Conservation (phyloP, 2,797 vertebrate species). For the Cossypha dichroa region DNA sequence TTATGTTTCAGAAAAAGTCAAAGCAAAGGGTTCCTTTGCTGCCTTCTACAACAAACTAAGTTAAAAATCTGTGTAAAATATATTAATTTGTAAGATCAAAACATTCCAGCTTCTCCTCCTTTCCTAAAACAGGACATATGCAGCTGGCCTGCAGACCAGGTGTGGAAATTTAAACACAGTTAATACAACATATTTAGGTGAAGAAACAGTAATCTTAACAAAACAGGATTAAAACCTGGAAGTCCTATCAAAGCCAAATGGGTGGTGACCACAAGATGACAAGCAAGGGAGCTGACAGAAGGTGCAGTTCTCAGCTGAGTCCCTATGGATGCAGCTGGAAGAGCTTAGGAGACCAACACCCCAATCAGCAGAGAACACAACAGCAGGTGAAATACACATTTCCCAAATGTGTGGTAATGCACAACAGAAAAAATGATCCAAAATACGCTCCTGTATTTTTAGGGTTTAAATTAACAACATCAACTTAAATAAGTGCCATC, state of each 20-base stretch:
- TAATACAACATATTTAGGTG: neutral
- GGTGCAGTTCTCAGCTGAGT: neutral
- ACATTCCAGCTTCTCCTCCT: neutral
- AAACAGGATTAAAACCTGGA: neutral
- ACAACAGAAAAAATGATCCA: neutral
- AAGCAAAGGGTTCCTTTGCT: neutral
- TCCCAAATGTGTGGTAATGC: neutral
- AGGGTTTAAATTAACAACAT: conserved; percentile 55
- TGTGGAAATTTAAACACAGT: neutral
- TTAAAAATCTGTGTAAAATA: neutral
- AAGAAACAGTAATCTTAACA: neutral
- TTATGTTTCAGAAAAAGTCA: neutral
- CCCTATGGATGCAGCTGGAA: neutral
- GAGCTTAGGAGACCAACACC: neutral
- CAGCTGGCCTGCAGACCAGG: neutral
- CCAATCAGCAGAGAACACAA: neutral
- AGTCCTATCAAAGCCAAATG: neutral
- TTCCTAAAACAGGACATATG: neutral
- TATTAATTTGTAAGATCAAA: conserved; percentile 15
- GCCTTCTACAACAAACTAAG: neutral
- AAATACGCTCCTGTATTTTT: conserved; percentile 46
- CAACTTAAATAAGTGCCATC: conserved; percentile 36
- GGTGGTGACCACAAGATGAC: neutral
- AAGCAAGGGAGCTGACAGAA: neutral
- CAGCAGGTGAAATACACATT: neutral